Evolutionary conservation across 2,797 vertebrate genomes (phyloP).

Genomic region (Liasis olivaceus): DNA sequence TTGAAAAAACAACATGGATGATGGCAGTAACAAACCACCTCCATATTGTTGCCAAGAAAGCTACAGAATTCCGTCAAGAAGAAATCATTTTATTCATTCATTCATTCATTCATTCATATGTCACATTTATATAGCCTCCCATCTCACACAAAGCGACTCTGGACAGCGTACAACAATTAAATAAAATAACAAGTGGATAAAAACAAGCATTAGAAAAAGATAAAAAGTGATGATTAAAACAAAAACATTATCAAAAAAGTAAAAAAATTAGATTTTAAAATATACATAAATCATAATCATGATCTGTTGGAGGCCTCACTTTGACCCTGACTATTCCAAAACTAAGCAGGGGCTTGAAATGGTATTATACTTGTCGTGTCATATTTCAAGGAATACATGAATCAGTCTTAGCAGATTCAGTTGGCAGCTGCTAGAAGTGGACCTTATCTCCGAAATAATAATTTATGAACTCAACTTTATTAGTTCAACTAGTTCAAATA

Average conservation of each 20-base stretch:
- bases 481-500: neutral
- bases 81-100: neutral
- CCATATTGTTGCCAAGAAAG: neutral
- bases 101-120: no score
- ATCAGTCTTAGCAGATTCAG: neutral
- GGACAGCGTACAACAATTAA: no score
- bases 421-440: neutral
- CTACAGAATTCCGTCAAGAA: neutral
- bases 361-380: neutral
- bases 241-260: no score
- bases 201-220: no score
- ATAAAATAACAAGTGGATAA: no score
- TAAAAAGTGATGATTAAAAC: no score
- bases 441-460: neutral
- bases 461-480: neutral
- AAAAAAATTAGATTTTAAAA: no score
- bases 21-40: neutral
- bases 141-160: no score
- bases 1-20: neutral
- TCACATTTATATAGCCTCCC: no score
- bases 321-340: neutral
- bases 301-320: neutral
- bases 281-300: neutral
- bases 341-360: neutral
- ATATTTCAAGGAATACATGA: neutral